Percentiles rank a stretch among this genome's conserved stretches.
Conservation (phyloP, 1,140 invertebrate genomes). For the Mesaphorura yosii region DNA sequence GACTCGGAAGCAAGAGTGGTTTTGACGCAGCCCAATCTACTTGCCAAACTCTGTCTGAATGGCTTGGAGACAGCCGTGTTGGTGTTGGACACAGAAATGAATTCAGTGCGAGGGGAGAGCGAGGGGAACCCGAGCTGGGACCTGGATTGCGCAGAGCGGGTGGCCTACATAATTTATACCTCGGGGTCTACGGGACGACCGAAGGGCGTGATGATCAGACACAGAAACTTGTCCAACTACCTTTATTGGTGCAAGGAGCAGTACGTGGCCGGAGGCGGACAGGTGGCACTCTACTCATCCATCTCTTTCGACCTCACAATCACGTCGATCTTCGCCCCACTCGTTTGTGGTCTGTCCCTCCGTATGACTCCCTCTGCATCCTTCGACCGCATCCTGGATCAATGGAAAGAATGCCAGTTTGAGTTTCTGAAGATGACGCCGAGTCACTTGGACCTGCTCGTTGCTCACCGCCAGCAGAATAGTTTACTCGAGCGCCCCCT, state of each 20-base stretch:
- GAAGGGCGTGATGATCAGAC: slow-evolving; percentile 50
- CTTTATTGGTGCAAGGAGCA: background rate
- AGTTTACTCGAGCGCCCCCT: background rate
- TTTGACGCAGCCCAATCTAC: no score
- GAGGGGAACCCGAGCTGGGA: no score
- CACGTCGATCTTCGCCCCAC: background rate
- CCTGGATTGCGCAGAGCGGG: no score
- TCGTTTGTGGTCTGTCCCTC: background rate
- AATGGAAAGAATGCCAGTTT: background rate
- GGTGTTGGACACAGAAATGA: no score
- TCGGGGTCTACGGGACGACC: slow-evolving; percentile 84
- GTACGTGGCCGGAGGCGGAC: background rate
- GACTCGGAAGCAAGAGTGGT: slow-evolving; percentile 1
- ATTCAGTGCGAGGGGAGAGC: no score
- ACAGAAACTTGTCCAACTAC: background rate
- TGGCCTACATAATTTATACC: slow-evolving; percentile 73
- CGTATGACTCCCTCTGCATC: background rate
- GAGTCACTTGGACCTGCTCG: background rate
- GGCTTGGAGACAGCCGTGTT: no score
- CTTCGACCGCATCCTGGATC: background rate
- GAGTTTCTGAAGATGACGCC: background rate
- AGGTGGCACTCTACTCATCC: background rate
- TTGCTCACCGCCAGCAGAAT: no score
- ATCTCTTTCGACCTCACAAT: background rate
- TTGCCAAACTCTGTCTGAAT: no score